Conservation (phyloP, 2,888 invertebrate genomes). For the Thumatha senex region DNA sequence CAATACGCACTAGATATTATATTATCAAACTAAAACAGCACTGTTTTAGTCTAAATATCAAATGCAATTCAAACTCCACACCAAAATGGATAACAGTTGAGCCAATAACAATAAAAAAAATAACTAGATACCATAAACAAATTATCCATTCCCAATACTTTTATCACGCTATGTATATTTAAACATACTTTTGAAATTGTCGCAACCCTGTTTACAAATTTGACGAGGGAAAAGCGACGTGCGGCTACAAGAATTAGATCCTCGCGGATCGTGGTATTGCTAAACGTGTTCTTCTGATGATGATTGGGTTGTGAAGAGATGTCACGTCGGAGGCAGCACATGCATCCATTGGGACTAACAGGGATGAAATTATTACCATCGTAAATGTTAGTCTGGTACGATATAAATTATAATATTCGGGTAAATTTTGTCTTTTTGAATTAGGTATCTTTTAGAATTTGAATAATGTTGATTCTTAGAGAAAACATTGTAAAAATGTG, state of each 20-base stretch:
- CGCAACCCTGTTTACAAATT: conserved; percentile 66
- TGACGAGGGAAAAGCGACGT: conserved; percentile 65
- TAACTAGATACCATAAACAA: too few relatives aligned
- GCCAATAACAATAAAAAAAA: too few relatives aligned
- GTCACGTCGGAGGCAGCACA: conserved; percentile 40
- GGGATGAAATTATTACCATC: conserved; percentile 27
- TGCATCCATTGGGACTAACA: conserved; percentile 11
- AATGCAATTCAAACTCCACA: too few relatives aligned
- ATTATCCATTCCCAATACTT: too few relatives aligned
- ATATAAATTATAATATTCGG: neutral
- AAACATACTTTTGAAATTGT: conserved; percentile 1
- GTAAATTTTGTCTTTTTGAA: neutral
- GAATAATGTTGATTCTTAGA: too few relatives aligned
- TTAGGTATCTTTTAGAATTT: neutral
- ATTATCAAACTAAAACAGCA: too few relatives aligned
- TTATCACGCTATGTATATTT: too few relatives aligned
- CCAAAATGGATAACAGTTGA: too few relatives aligned
- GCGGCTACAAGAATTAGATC: conserved; percentile 67
- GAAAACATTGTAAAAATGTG: too few relatives aligned
- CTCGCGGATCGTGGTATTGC: conserved; percentile 57
- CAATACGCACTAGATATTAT: too few relatives aligned
- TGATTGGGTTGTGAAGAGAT: conserved; percentile 47
- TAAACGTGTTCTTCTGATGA: conserved; percentile 58
- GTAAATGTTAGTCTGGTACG: conserved; percentile 10
- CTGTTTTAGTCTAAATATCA: too few relatives aligned